Evolutionary conservation across 2,113 vertebrate species (phyloP).

Genomic region (Scomber japonicus): DNA sequence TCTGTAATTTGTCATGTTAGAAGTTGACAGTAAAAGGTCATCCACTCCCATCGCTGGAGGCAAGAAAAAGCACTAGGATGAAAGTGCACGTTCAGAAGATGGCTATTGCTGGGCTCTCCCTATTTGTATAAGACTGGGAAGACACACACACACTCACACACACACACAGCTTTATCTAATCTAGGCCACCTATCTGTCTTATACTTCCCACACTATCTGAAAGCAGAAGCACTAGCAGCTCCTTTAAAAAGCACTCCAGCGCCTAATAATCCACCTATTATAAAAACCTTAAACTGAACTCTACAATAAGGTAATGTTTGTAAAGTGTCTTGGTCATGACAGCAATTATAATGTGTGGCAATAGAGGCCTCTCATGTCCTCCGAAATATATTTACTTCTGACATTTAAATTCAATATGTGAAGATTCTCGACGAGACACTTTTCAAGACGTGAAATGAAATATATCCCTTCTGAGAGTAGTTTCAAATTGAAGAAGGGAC

Average conservation of each 20-base stretch:
- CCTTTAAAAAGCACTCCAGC: constrained; percentile 45
- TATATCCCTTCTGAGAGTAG: constrained; percentile 70
- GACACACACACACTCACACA: constrained; percentile 59
- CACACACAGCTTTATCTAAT: constrained; percentile 81
- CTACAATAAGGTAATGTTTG: constrained; percentile 38
- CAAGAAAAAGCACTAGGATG: constrained; percentile 86
- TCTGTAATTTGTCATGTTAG: constrained; percentile 88
- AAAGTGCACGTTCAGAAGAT: constrained; percentile 83
- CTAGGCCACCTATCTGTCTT: constrained; percentile 82
- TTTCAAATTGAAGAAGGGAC: constrained; percentile 71
- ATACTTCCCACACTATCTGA: constrained; percentile 68
- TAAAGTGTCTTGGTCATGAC: constrained; percentile 37
- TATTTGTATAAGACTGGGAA: constrained; percentile 83
- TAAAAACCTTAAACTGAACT: constrained; percentile 34
- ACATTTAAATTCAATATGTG: constrained; percentile 57
- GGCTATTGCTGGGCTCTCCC: constrained; percentile 77
- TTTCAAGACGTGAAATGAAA: constrained; percentile 57
- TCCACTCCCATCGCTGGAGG: constrained; percentile 86
- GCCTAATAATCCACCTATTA: constrained; percentile 57
- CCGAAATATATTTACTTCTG: constrained; percentile 36
- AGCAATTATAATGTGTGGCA: constrained; percentile 25
- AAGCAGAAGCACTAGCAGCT: constrained; percentile 53
- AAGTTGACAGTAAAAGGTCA: constrained; percentile 90
- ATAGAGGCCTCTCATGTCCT: constrained; percentile 27
- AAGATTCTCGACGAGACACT: constrained; percentile 65